These are phyloP conservation scores for Anthonomus grandis DNA, from an alignment of 1,140 invertebrate species.

Conservation along the genomic window DNA sequence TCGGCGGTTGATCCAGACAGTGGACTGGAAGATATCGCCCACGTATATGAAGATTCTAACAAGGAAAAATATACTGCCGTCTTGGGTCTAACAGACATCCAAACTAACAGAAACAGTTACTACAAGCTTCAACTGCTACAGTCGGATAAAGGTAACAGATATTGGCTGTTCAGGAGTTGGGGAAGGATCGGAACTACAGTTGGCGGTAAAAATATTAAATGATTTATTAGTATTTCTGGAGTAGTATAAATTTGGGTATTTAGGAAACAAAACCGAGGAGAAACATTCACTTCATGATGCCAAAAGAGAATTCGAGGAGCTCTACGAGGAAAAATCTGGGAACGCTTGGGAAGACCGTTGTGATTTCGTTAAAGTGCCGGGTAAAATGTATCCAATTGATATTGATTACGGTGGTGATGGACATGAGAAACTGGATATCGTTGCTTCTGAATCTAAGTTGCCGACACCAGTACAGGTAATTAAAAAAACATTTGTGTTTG, in stretches of 20 bases:
- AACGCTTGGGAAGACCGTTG: conserved; percentile 71
- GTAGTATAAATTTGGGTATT: not conserved
- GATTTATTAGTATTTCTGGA: not conserved
- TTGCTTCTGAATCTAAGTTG: conserved; percentile 64
- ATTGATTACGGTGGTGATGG: conserved; percentile 76
- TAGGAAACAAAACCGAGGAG: conserved; percentile 64
- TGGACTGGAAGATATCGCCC: conserved; percentile 72
- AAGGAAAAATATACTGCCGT: conserved; percentile 71
- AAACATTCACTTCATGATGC: conserved; percentile 58
- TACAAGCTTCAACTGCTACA: conserved; percentile 93
- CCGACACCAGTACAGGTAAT: conserved; percentile 66
- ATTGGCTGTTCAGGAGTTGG: conserved; percentile 63
- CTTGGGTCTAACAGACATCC: conserved; percentile 82
- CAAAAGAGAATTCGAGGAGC: conserved; percentile 60
- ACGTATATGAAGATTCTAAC: conserved; percentile 70
- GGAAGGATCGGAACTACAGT: conserved; percentile 93
- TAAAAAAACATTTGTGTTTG: not conserved
- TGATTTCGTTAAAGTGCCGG: conserved; percentile 75
- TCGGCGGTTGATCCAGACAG: conserved; percentile 88
- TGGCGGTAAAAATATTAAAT: conserved; percentile 55
- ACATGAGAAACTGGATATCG: conserved; percentile 40
- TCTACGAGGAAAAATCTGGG: conserved; percentile 81
- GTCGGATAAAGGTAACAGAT: conserved; percentile 64
- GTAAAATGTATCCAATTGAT: conserved; percentile 85
- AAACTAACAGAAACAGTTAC: conserved; percentile 85